Evolutionary conservation across 2,113 vertebrate genomes (phyloP).

Genomic region (Mustela lutreola): DNA sequence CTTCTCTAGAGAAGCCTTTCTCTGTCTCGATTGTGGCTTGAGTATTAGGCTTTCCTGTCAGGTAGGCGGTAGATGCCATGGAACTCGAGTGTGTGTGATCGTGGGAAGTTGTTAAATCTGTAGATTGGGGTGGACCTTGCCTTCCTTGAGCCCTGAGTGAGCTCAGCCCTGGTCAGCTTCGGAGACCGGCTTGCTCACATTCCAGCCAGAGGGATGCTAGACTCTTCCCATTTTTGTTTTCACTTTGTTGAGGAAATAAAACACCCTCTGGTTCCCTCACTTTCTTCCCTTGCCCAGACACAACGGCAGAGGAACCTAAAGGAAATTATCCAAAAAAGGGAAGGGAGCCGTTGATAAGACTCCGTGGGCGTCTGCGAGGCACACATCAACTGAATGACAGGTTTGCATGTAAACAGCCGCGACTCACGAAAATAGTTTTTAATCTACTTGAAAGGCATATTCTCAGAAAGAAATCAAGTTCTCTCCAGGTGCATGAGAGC

Average conservation of each 20-base stretch:
- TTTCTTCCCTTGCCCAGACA: neutral
- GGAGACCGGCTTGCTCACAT: neutral
- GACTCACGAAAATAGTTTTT: slow-evolving; percentile 80
- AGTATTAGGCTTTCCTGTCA: neutral
- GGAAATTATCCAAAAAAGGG: slow-evolving; percentile 33
- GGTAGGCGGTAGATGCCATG: neutral
- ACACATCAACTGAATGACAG: slow-evolving; percentile 74
- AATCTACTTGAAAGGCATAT: slow-evolving; percentile 81
- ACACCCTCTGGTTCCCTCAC: neutral
- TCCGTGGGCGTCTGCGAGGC: slow-evolving; percentile 57
- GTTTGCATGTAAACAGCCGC: slow-evolving; percentile 81
- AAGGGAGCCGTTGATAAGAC: slow-evolving; percentile 15
- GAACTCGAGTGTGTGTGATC: rapidly evolving
- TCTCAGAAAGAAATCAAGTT: slow-evolving; percentile 76
- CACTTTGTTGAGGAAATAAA: neutral
- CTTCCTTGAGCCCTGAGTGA: neutral
- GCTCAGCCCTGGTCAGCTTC: neutral
- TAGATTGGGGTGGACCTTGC: neutral
- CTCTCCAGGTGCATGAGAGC: slow-evolving; percentile 69
- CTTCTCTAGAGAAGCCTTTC: neutral
- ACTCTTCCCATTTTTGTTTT: neutral
- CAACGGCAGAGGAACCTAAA: neutral
- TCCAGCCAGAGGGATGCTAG: too few species aligned
- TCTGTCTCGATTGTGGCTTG: neutral
- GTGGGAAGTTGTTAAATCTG: neutral